Evolutionary conservation across 2,888 invertebrate genomes (phyloP).

Genomic region (Lepas anatifera): DNA sequence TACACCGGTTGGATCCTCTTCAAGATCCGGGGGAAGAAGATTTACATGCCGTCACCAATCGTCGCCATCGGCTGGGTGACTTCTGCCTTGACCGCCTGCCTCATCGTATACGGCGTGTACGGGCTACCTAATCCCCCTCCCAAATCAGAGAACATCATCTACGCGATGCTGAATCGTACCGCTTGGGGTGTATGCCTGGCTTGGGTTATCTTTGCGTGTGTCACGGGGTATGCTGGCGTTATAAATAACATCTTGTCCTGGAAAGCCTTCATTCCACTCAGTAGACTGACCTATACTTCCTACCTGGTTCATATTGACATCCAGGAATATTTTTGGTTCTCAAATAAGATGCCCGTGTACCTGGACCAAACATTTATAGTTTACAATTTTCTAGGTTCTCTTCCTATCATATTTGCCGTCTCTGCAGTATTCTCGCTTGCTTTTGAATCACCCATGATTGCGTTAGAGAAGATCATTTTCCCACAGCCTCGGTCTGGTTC

Average conservation of each 20-base stretch:
- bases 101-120: neutral
- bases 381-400: neutral
- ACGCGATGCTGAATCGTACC: neutral
- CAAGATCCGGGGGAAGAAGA: neutral
- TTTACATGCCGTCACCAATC: neutral
- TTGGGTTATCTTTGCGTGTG: slow-evolving; percentile 10
- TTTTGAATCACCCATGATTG: neutral
- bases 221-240: neutral
- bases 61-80: neutral
- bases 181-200: slow-evolving; percentile 9
- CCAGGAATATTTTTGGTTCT: neutral
- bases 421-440: neutral
- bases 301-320: slow-evolving; percentile 13
- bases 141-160: neutral
- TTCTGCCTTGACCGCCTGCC: neutral
- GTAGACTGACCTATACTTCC: slow-evolving; percentile 13
- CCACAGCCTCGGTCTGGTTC: too few species aligned
- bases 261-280: slow-evolving; percentile 11
- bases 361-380: neutral
- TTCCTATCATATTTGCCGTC: neutral
- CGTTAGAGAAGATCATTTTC: neutral
- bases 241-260: slow-evolving; percentile 14
- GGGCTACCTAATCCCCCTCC: neutral
- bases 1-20: slow-evolving; percentile 15
- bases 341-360: neutral